phyloP scores from a whole-genome alignment of 2,797 vertebrate species.

The Enteromius unitaeniatus region DNA sequence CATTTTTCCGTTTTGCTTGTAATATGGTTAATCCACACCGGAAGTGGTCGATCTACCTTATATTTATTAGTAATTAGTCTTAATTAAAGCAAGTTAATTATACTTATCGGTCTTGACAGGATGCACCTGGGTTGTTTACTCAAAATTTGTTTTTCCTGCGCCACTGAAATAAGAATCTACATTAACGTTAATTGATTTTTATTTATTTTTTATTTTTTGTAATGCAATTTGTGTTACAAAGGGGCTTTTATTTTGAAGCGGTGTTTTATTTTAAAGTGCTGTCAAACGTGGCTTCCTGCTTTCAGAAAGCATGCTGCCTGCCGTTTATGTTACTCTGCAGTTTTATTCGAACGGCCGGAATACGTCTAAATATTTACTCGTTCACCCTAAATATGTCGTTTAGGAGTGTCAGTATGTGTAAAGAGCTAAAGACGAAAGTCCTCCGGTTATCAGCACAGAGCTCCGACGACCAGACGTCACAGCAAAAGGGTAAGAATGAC shows the following conservation, averaged over 20 bases:
- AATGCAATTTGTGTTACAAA: too few species aligned
- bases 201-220: too few species aligned
- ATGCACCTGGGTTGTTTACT: neutral
- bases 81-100: neutral
- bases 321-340: constrained; percentile 57
- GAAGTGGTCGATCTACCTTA: neutral
- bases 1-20: constrained; percentile 56
- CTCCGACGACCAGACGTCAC: constrained; percentile 58
- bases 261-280: constrained; percentile 44
- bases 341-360: neutral
- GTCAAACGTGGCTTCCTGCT: neutral
- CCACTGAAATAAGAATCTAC: neutral
- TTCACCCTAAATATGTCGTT: neutral
- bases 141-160: neutral
- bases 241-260: constrained; percentile 54
- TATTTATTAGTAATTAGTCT: neutral
- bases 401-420: constrained; percentile 67
- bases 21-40: rapidly evolving
- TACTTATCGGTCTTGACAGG: neutral
- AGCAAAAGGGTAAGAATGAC: constrained; percentile 59
- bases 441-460: constrained; percentile 65
- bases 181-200: too few species aligned
- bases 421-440: constrained; percentile 75
- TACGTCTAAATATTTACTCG: constrained; percentile 13
- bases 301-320: neutral